Evolutionary conservation across 2,797 vertebrate species (phyloP).

Genomic region (Pseudochirops corinnae): DNA sequence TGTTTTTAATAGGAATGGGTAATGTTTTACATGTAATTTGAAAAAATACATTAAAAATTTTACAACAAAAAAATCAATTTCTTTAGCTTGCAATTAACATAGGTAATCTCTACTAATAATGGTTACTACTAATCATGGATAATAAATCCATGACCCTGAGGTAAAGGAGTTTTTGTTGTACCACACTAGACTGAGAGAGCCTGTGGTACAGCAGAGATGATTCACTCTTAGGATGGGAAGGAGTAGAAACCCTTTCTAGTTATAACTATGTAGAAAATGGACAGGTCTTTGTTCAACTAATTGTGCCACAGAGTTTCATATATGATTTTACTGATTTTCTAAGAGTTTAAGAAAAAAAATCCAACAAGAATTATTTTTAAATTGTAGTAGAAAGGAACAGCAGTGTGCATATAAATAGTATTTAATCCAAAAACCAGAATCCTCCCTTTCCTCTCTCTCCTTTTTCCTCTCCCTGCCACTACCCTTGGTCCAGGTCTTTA

Average conservation of each 20-base stretch:
- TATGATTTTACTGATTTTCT: neutral
- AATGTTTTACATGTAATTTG: neutral
- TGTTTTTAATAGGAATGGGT: neutral
- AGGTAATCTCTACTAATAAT: neutral
- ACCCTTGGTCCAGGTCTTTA: neutral
- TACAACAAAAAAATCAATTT: neutral
- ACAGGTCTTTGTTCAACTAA: neutral
- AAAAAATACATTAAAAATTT: neutral
- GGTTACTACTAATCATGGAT: neutral
- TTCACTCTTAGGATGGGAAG: neutral
- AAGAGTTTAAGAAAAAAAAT: neutral
- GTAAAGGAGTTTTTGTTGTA: neutral
- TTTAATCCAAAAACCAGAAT: neutral
- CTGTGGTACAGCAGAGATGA: neutral
- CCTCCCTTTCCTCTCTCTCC: neutral
- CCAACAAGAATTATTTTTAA: neutral
- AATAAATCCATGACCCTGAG: neutral
- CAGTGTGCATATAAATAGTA: neutral
- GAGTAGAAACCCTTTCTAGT: neutral
- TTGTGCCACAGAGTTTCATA: neutral
- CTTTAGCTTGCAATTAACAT: neutral
- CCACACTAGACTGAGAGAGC: neutral
- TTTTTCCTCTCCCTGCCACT: neutral
- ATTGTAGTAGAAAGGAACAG: neutral
- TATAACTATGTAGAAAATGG: neutral